Base-by-base conservation (phyloP, 2,797 vertebrate genomes). In the Falco berigora region DNA sequence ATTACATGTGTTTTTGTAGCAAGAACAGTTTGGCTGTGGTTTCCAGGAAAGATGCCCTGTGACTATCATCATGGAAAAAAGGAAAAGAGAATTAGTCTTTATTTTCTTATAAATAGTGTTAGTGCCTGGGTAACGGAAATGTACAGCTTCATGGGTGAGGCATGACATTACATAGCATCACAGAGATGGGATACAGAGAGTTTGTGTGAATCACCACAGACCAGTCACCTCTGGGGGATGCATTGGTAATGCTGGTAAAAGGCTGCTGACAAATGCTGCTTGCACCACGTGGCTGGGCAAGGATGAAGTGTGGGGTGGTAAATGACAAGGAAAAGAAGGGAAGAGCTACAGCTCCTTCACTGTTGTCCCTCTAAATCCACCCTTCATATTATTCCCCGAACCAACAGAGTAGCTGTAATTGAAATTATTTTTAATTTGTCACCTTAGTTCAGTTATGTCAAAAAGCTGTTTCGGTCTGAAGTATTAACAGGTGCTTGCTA, bases 351-450 rank as follows among this genome's bases (percentile, higher is more conserved):
- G 44, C 28, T 88, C 27, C 34, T 69, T 73, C 76, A 44, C 47
- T 30, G 5, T 25, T 62, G 1, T 55, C n/a, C 23, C 38, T 66
- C 16, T 85, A 82, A 92, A 73, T 74, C 59, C 30, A 58, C 42
- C 8, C 18, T 85, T 91, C 38, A 10, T 47, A 28, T 69, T 68
- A 61, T 22, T 22, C 59, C 30, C 38, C 50, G 55, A 55, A 53
- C 14, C 28, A 58, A 32, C 8, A 27, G 11, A 81, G 53, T 15
- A 72, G 46, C 23, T 86, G 56, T 64, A 90, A 77, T 12, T 42
- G 27, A 73, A 82, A 78, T 58, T 1, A 83, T 90, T 94, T 91
- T 76, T 42, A 78, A 50, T 88, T 88, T 83, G 44, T 67, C 75
- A 76, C 32, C 44, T 59, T 44, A 63, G 22, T 46, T 89, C 50